Conservation (phyloP, 2,888 invertebrate species). For the Rotaria magnacalcarata region DNA sequence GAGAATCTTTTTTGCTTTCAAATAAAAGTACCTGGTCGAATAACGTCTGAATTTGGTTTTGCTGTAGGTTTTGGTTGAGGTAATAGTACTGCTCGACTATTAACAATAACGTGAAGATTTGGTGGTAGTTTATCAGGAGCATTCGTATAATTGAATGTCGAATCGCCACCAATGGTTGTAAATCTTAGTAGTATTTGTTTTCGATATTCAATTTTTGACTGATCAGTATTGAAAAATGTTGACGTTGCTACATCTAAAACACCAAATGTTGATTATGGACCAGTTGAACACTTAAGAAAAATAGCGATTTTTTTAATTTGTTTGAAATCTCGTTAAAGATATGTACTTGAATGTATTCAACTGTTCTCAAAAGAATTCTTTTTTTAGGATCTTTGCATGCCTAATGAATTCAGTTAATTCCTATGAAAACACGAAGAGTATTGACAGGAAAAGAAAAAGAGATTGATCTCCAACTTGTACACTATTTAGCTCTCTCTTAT, state of each 20-base stretch:
- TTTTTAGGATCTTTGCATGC: no score
- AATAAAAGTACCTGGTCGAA: conserved; percentile 40
- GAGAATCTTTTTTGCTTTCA: no score
- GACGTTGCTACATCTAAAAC: conserved; percentile 24
- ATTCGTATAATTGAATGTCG: neutral
- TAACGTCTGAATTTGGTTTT: conserved; percentile 46
- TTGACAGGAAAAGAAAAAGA: no score
- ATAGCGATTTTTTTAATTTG: no score
- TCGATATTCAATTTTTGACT: conserved; percentile 34
- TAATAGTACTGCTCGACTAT: conserved; percentile 37
- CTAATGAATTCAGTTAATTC: no score
- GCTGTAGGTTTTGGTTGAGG: conserved; percentile 46
- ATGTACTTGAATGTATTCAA: no score
- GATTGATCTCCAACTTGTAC: no score
- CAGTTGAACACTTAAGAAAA: neutral
- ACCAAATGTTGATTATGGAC: neutral
- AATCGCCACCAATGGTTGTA: neutral
- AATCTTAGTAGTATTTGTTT: conserved; percentile 45
- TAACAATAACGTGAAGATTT: conserved; percentile 44
- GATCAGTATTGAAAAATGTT: neutral
- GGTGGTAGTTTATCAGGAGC: conserved; percentile 40
- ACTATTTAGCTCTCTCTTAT: no score
- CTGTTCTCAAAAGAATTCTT: no score
- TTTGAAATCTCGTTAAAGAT: no score
- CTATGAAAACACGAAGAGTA: no score